Percentiles rank a stretch among this genome's conserved stretches.
phyloP scores from a whole-genome alignment of 2,888 invertebrate species.

The Labia minor region DNA sequence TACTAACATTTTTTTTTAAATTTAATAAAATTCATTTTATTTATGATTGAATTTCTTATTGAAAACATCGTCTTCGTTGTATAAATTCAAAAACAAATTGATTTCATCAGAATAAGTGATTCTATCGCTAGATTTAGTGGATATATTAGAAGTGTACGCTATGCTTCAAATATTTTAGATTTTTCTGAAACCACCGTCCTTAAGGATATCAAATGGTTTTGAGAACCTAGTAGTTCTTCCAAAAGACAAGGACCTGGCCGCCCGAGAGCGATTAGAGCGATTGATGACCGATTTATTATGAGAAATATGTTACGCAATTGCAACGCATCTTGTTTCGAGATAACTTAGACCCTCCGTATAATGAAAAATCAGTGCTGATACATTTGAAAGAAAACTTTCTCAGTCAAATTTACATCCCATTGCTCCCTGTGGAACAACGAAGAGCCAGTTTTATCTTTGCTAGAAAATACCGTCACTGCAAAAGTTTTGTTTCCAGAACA shows the following conservation, averaged over 20 bases:
- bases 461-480: too few species aligned
- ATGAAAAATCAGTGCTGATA: too few species aligned
- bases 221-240: background rate
- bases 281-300: background rate
- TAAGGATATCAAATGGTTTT: background rate
- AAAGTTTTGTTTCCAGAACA: too few species aligned
- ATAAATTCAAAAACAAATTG: slow-evolving; percentile 5
- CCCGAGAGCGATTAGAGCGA: background rate
- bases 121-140: background rate
- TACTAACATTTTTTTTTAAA: too few species aligned
- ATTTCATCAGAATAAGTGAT: background rate
- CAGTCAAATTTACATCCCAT: too few species aligned
- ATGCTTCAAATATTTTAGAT: background rate
- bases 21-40: background rate
- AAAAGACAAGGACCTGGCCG: background rate
- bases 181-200: background rate
- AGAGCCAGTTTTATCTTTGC: too few species aligned
- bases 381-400: too few species aligned
- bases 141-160: background rate
- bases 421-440: too few species aligned
- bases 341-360: too few species aligned
- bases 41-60: background rate
- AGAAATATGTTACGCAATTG: background rate
- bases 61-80: background rate
- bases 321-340: background rate